Evolutionary conservation across 2,797 vertebrate species (phyloP).

Genomic region (Sebastes variabilis): DNA sequence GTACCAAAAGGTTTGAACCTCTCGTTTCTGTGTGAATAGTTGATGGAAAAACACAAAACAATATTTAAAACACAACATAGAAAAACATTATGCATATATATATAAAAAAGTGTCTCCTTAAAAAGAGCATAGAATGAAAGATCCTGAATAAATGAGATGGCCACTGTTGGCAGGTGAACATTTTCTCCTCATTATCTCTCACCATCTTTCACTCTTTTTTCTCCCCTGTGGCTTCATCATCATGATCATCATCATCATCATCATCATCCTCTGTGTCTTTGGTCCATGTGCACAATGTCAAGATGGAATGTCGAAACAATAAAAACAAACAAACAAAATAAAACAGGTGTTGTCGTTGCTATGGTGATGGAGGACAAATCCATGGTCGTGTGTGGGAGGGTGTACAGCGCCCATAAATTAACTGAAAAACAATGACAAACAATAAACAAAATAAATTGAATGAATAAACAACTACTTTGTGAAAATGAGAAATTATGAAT

Average conservation of each 20-base stretch:
- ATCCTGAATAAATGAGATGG: constrained; percentile 74
- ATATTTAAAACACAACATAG: constrained; percentile 48
- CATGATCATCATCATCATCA: constrained; percentile 46
- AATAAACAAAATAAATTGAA: constrained; percentile 74
- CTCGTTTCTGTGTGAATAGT: constrained; percentile 23
- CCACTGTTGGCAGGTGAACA: constrained; percentile 55
- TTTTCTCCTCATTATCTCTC: constrained; percentile 46
- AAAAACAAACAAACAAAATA: constrained; percentile 38
- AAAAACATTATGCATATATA: constrained; percentile 43
- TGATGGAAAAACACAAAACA: constrained; percentile 47
- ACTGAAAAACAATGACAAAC: constrained; percentile 85
- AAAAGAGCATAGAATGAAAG: constrained; percentile 52
- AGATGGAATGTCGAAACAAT: constrained; percentile 78
- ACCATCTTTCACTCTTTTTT: constrained; percentile 55
- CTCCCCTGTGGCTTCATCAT: constrained; percentile 59
- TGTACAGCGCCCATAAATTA: constrained; percentile 82
- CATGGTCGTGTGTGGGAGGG: constrained; percentile 75
- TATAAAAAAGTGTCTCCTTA: not conserved
- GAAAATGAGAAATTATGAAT: constrained; percentile 8
- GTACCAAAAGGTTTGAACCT: constrained; percentile 49
- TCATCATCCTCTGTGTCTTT: constrained; percentile 80
- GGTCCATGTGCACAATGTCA: constrained; percentile 85
- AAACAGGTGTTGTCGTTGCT: constrained; percentile 69
- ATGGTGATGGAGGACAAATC: constrained; percentile 83
- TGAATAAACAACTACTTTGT: constrained; percentile 33